phyloP scores from a whole-genome alignment of 2,888 invertebrate genomes.

The Epirrita christyi region DNA sequence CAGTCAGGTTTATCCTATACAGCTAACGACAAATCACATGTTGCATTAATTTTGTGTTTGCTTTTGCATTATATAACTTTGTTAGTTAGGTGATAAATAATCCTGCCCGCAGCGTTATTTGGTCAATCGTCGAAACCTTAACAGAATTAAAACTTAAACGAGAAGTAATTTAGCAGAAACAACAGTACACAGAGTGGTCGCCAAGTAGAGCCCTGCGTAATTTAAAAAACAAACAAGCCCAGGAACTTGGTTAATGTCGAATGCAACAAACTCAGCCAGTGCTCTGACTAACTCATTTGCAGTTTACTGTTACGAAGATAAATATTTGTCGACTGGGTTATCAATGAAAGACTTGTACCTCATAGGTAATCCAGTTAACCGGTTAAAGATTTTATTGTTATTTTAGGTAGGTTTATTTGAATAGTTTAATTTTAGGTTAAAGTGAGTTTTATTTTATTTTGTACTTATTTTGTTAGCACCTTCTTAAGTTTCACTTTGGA shows the following conservation, averaged over 20 bases:
- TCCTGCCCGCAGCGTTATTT: conserved; percentile 48
- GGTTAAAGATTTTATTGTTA: too few relatives aligned
- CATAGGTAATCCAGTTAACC: too few relatives aligned
- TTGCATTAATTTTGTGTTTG: conserved; percentile 12
- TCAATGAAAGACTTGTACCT: too few relatives aligned
- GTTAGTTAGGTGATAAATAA: conserved; percentile 42
- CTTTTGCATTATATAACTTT: conserved; percentile 1
- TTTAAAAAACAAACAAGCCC: conserved; percentile 72
- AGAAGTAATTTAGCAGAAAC: conserved; percentile 62
- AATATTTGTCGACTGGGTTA: too few relatives aligned
- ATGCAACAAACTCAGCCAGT: conserved; percentile 63
- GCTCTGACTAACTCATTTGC: conserved; percentile 62
- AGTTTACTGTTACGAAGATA: conserved; percentile 43
- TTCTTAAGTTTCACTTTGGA: conserved; percentile 28
- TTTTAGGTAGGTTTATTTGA: too few relatives aligned
- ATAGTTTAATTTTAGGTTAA: too few relatives aligned
- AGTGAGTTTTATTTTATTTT: too few relatives aligned
- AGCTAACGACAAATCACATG: neutral
- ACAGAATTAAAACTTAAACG: conserved; percentile 67
- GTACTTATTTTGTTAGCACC: too few relatives aligned
- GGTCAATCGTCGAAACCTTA: conserved; percentile 48
- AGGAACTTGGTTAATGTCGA: conserved; percentile 54
- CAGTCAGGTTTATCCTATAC: conserved; percentile 13
- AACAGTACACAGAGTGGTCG: conserved; percentile 56
- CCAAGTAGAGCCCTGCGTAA: conserved; percentile 61